Percentiles rank a stretch among this genome's conserved stretches.
Conservation (phyloP, 2,113 vertebrate genomes). For the Theropithecus gelada region DNA sequence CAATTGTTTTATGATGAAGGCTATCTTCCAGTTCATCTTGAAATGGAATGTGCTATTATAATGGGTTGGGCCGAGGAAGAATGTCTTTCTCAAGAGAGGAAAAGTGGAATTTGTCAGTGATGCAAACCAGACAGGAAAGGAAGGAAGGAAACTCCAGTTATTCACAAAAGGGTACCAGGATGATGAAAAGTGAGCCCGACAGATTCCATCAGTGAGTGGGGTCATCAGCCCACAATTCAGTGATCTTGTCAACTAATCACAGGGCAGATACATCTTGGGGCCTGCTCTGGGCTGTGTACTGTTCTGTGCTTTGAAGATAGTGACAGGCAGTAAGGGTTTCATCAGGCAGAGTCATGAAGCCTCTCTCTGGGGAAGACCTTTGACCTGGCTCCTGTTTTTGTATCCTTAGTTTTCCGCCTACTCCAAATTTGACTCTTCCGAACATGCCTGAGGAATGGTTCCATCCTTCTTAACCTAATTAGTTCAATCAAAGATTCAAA, state of each 20-base stretch:
- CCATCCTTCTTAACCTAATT: neutral
- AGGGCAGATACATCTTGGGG: neutral
- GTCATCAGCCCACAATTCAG: constrained; percentile 52
- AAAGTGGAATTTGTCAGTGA: constrained; percentile 64
- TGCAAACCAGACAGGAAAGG: constrained; percentile 57
- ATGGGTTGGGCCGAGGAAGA: neutral
- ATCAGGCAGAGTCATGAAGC: neutral
- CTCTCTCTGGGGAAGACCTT: constrained; percentile 47
- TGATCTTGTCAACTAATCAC: constrained; percentile 57
- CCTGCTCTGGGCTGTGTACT: neutral
- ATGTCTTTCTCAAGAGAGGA: constrained; percentile 49
- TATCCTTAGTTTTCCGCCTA: neutral
- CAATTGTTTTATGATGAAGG: constrained; percentile 36
- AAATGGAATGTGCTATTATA: constrained; percentile 39
- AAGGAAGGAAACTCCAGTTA: constrained; percentile 30
- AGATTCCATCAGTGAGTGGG: constrained; percentile 38
- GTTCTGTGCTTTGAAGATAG: constrained; percentile 39
- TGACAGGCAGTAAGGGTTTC: constrained; percentile 9
- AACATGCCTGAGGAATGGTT: neutral
- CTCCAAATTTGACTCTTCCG: constrained; percentile 19
- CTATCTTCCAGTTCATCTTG: constrained; percentile 49
- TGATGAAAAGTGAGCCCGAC: neutral
- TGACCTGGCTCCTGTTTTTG: constrained; percentile 30
- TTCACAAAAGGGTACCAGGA: constrained; percentile 28
- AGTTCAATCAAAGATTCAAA: neutral